A percentile compares a stretch with the other conserved stretches of the same genome.
phyloP scores from a whole-genome alignment of 1,140 invertebrate species.

The Heterodera carotae region DNA sequence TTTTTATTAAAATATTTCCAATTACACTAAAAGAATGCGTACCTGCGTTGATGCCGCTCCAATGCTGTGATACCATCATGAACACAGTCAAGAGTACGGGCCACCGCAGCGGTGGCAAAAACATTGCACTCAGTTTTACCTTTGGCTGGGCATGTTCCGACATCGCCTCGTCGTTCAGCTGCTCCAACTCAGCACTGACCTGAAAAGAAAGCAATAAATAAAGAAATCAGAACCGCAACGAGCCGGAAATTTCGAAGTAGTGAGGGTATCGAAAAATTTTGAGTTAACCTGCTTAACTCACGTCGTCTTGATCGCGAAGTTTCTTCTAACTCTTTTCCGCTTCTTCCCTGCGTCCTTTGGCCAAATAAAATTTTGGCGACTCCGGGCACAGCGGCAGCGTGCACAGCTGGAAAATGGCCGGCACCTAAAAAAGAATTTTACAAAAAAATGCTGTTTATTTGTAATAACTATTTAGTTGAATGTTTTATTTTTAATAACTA shows the following conservation, averaged over 20 bases:
- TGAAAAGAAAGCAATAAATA: no score
- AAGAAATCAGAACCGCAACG: no score
- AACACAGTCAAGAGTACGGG: constrained; percentile 76
- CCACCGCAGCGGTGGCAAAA: constrained; percentile 54
- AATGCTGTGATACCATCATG: constrained; percentile 88
- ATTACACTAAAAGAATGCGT: constrained; percentile 74
- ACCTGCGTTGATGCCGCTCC: constrained; percentile 83
- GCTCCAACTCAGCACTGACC: constrained; percentile 52
- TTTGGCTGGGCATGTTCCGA: constrained; percentile 35
- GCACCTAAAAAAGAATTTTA: constrained; percentile 72
- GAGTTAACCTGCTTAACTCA: constrained; percentile 27
- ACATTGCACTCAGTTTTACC: constrained; percentile 55
- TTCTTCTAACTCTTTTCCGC: constrained; percentile 63
- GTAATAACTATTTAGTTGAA: no score
- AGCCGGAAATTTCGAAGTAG: no score
- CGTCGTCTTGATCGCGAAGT: constrained; percentile 51
- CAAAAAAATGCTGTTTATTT: not conserved
- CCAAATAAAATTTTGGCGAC: constrained; percentile 80
- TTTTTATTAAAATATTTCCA: no score
- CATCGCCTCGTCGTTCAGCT: constrained; percentile 58
- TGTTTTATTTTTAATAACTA: no score
- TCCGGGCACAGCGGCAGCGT: constrained; percentile 84
- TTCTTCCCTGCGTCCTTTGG: constrained; percentile 49
- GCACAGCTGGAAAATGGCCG: constrained; percentile 75
- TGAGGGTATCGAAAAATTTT: not conserved